Conservation (phyloP, 2,797 vertebrate species). For the Peromyscus eremicus region DNA sequence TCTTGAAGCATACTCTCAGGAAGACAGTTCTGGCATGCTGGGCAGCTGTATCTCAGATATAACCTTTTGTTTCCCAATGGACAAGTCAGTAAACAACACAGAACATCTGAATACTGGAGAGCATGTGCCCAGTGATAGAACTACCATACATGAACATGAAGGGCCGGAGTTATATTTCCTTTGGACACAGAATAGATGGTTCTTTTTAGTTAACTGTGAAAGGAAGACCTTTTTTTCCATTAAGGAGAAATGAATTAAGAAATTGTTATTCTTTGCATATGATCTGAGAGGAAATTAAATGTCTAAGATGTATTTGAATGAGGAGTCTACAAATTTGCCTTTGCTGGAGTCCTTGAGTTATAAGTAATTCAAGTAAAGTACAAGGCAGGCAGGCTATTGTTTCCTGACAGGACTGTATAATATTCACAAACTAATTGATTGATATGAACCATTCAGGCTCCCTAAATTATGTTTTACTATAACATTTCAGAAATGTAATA, state of each 20-base stretch:
- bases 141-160: neutral
- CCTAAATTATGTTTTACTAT: conserved; percentile 64
- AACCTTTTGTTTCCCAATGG: neutral
- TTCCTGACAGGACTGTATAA: conserved; percentile 29
- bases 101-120: neutral
- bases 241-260: conserved; percentile 58
- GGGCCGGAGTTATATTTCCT: neutral
- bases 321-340: conserved; percentile 18
- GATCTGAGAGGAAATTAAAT: conserved; percentile 50
- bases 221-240: conserved; percentile 40
- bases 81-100: neutral
- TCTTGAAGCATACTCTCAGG: neutral
- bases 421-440: conserved; percentile 57
- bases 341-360: conserved; percentile 70
- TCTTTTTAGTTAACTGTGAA: conserved; percentile 38
- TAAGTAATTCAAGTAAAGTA: conserved; percentile 61
- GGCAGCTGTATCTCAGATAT: neutral
- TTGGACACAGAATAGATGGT: neutral
- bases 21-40: neutral
- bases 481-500: conserved; percentile 57
- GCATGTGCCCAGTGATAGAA: neutral
- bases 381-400: neutral
- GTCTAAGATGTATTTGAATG: conserved; percentile 36
- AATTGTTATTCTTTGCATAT: conserved; percentile 68
- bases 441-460: conserved; percentile 49